Conservation (phyloP, 1,140 invertebrate genomes). For the Conopomorpha cramerella region DNA sequence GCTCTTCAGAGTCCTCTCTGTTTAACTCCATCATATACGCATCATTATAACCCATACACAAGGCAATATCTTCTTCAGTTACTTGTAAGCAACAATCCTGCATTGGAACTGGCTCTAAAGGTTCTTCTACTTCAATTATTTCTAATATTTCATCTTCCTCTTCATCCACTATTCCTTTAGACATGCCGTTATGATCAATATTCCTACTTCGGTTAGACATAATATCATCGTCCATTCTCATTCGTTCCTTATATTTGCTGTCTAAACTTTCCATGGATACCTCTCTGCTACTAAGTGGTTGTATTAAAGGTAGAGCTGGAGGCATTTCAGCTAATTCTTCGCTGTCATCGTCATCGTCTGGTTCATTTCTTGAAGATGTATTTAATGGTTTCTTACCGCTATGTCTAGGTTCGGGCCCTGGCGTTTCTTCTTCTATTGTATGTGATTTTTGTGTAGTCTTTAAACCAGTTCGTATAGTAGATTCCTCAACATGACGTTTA, state of each 20-base stretch:
- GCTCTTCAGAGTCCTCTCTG: slow-evolving; percentile 69
- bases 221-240: slow-evolving; percentile 62
- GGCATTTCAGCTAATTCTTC: slow-evolving; percentile 74
- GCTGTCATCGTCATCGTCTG: slow-evolving; percentile 74
- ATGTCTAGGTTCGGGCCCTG: slow-evolving; percentile 22
- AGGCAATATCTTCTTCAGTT: slow-evolving; percentile 88
- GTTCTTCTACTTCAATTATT: slow-evolving; percentile 82
- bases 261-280: slow-evolving; percentile 80
- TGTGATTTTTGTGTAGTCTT: slow-evolving; percentile 54
- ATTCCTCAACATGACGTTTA: slow-evolving; percentile 62
- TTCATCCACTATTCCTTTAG: slow-evolving; percentile 54
- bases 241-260: slow-evolving; percentile 66
- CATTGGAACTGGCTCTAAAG: slow-evolving; percentile 78
- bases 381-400: slow-evolving; percentile 15
- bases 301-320: slow-evolving; percentile 74
- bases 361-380: slow-evolving; percentile 30
- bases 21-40: slow-evolving; percentile 74
- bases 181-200: slow-evolving; percentile 48
- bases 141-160: slow-evolving; percentile 78
- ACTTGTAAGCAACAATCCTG: slow-evolving; percentile 85
- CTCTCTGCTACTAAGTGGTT: slow-evolving; percentile 75
- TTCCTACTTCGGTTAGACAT: slow-evolving; percentile 51
- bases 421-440: slow-evolving; percentile 54
- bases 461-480: slow-evolving; percentile 61
- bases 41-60: slow-evolving; percentile 78